Base-by-base conservation (phyloP, 1,140 invertebrate genomes). In the Drosophila kikkawai region DNA sequence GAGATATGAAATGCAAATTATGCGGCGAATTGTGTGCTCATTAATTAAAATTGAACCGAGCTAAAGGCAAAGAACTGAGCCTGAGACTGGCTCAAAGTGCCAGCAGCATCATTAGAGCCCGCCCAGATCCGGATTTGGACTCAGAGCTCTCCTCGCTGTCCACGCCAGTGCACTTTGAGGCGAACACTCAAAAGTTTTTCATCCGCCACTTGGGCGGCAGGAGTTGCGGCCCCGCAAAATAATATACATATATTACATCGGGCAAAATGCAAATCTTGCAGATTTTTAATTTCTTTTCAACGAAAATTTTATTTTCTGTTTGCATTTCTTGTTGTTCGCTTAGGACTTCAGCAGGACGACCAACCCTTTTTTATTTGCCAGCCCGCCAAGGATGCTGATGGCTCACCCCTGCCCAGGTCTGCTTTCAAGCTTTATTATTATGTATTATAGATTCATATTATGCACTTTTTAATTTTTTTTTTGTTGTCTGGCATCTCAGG, bases 201-300 rank as follows among this genome's bases (percentile, higher is more conserved):
- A 37, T 42, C 26, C 51, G 29, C 36, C 47, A 67, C 26, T 29
- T 47, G 15, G 1, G 13, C n/a, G 39, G 48, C 45, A 44, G 47
- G 39, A 45, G 19, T 61, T 58, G 19, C 44, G 42, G n/a, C 22
- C 39, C 64, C 22, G 51, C 26, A 58, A 86, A 65, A 67, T 69
- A 63, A 58, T 87, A 58, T 85, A 81, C 63, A 85, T 84, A 82
- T 74, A 84, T 76, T 81, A 69, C 67, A 51, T 68, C 39, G 48
- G 44, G 45, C 68, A 74, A 90, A 90, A 90, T 90, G 85, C 85
- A 90, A 90, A 90, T 90, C 85, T 90, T 90, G 85, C 85, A 90
- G 85, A 90, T 90, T 90, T 90, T 90, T 90, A 90, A 90, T 90
- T 90, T 90, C 86, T 90, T 90, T 90, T 90, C 79, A 90, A 90